Conservation (phyloP, 2,797 vertebrate species). For the Helarctos malayanus region DNA sequence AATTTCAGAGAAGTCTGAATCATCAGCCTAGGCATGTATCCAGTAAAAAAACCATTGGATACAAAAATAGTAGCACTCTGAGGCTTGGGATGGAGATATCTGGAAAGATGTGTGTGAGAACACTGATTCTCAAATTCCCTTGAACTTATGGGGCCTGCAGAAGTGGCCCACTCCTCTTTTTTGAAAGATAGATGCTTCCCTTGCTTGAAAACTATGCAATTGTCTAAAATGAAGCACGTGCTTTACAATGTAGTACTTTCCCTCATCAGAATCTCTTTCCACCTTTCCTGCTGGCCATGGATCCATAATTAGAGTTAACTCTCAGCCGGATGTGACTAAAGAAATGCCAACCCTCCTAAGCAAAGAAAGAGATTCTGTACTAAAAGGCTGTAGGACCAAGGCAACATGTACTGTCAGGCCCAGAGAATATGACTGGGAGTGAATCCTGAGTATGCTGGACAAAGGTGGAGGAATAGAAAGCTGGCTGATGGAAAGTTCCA, state of each 20-base stretch:
- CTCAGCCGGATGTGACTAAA: neutral
- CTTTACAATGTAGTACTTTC: neutral
- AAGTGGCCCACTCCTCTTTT: neutral
- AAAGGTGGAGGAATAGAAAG: neutral
- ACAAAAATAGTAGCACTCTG: neutral
- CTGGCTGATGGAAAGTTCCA: neutral
- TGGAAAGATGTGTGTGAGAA: neutral
- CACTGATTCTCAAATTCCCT: neutral
- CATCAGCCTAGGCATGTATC: neutral
- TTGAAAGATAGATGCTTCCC: neutral
- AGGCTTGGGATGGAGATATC: neutral
- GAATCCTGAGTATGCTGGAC: neutral
- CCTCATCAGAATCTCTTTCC: constrained; percentile 14
- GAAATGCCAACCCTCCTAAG: neutral
- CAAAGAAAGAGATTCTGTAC: neutral
- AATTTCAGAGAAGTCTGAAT: neutral
- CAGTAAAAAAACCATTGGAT: neutral
- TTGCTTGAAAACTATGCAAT: neutral
- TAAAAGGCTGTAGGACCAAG: neutral
- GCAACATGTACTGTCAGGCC: neutral
- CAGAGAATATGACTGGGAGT: neutral
- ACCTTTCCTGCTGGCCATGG: neutral
- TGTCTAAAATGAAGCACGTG: neutral
- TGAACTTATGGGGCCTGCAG: neutral
- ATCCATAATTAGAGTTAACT: neutral